Percentiles rank a stretch among this genome's conserved stretches.
Conservation (phyloP, 2,888 invertebrate genomes). For the Aporophyla nigra region DNA sequence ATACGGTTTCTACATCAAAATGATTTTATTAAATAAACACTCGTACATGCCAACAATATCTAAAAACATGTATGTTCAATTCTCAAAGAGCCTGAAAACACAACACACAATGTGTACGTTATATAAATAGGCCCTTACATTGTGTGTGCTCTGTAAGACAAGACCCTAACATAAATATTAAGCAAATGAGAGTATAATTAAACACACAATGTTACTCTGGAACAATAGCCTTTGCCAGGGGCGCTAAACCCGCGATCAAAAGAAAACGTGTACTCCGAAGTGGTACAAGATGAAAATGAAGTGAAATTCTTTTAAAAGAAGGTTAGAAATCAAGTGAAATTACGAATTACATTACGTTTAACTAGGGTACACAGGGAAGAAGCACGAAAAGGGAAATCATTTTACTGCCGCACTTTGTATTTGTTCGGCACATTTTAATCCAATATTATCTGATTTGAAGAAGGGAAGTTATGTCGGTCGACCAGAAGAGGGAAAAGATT, state of each 20-base stretch:
- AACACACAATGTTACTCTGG: conserved; percentile 60
- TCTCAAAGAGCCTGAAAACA: conserved; percentile 53
- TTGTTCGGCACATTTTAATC: conserved; percentile 74
- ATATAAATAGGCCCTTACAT: conserved; percentile 40
- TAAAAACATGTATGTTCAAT: conserved; percentile 29
- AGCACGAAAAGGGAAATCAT: conserved; percentile 71
- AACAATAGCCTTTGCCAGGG: conserved; percentile 58
- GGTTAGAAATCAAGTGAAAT: conserved; percentile 81
- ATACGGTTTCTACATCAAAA: background rate
- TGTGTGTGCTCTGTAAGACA: conserved; percentile 61
- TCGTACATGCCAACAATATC: background rate
- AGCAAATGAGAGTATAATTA: conserved; percentile 62
- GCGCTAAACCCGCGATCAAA: conserved; percentile 57
- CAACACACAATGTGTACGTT: conserved; percentile 46
- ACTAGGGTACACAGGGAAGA: conserved; percentile 68
- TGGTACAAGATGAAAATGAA: conserved; percentile 51
- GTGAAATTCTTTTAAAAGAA: conserved; percentile 64
- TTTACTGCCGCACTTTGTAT: conserved; percentile 72
- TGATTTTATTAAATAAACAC: conserved; percentile 7
- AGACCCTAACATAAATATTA: conserved; percentile 62
- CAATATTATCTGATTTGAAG: conserved; percentile 66
- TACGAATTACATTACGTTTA: conserved; percentile 74
- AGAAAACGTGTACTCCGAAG: conserved; percentile 53
- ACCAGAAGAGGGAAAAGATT: conserved; percentile 39
- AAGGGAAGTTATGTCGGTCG: conserved; percentile 55